Evolutionary conservation across 2,888 invertebrate genomes (phyloP).

Genomic region (Drosophila nr. fundita): DNA sequence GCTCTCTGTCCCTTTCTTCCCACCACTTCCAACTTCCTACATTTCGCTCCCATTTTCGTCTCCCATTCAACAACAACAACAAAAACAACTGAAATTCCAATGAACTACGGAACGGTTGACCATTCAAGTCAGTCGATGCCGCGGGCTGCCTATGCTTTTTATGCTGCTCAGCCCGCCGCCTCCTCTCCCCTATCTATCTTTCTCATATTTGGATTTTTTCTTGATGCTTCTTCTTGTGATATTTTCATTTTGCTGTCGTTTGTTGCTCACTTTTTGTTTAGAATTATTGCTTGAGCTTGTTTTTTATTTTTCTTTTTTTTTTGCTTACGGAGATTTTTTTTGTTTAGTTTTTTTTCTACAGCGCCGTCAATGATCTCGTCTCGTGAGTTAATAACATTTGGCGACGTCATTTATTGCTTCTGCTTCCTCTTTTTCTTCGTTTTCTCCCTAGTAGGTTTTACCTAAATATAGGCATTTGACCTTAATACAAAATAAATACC

Average conservation of each 20-base stretch:
- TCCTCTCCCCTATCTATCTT: too few species aligned
- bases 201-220: constrained; percentile 11
- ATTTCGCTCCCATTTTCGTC: constrained; percentile 42
- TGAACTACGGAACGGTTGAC: constrained; percentile 55
- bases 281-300: constrained; percentile 40
- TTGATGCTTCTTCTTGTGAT: constrained; percentile 36
- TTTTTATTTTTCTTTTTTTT: neutral
- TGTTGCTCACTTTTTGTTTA: constrained; percentile 46
- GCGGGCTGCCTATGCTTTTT: constrained; percentile 20
- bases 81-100: constrained; percentile 45
- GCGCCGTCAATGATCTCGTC: constrained; percentile 23
- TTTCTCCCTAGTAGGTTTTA: neutral
- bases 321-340: neutral
- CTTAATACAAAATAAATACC: constrained; percentile 57
- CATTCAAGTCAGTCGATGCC: constrained; percentile 31
- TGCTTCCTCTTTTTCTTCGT: neutral
- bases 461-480: constrained; percentile 39
- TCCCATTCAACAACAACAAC: constrained; percentile 38
- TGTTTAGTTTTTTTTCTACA: constrained; percentile 23
- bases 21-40: constrained; percentile 35
- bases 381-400: constrained; percentile 57
- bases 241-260: constrained; percentile 46
- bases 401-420: constrained; percentile 22
- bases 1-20: constrained; percentile 12
- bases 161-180: constrained; percentile 3